A percentile compares a stretch with the other conserved stretches of the same genome.
Evolutionary conservation across 2,888 invertebrate species (phyloP).

Genomic region (Leucoptera coffeella): DNA sequence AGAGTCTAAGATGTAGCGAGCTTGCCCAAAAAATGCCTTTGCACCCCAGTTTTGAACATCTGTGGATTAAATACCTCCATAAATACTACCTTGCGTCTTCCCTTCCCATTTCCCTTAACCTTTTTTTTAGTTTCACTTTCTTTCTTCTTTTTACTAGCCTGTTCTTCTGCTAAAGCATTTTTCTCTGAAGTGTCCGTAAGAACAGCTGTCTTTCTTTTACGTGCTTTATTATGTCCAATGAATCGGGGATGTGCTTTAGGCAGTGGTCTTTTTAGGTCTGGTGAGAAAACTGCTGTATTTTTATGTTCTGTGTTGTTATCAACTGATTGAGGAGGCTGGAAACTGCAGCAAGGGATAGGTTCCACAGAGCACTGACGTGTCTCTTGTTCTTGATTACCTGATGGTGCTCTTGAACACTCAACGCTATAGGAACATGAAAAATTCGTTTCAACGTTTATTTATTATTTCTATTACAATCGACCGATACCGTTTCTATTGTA

Average conservation of each 20-base stretch:
- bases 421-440: no score
- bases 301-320: conserved; percentile 1
- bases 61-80: no score
- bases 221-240: conserved; percentile 4
- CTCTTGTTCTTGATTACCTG: conserved; percentile 4
- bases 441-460: no score
- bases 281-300: conserved; percentile 4
- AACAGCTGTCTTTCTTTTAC: conserved; percentile 7
- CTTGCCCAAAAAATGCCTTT: no score
- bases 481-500: no score
- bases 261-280: conserved; percentile 5
- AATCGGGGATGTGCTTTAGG: conserved; percentile 7
- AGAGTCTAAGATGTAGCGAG: no score
- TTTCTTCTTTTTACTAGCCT: conserved; percentile 5
- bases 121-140: conserved; percentile 5
- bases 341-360: conserved; percentile 3
- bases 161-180: conserved; percentile 8
- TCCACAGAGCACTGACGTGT: conserved; percentile 3
- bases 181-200: conserved; percentile 8
- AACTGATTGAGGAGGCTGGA: conserved; percentile 3
- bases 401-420: no score
- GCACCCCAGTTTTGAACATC: no score
- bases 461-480: no score
- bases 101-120: conserved; percentile 5
- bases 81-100: conserved; percentile 3